These are phyloP conservation scores for Cladopsammia gracilis DNA, from an alignment of 64 coral and sea anemone species.

Conservation along the genomic window DNA sequence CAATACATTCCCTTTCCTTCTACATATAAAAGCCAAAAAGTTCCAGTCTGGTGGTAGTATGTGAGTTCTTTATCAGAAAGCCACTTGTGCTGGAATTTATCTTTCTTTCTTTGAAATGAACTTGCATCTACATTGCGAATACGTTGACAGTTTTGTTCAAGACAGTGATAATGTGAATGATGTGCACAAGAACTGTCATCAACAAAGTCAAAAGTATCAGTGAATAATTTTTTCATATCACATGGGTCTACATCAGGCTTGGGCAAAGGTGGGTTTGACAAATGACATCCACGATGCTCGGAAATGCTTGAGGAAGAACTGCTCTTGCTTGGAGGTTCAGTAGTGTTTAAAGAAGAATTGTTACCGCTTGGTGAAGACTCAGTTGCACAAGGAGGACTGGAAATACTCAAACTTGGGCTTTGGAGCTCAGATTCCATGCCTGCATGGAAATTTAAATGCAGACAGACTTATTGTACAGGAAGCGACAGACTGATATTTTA, in stretches of 20 bases:
- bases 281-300: background rate
- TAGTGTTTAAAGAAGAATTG: background rate
- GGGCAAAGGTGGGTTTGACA: background rate
- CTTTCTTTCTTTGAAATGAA: constrained; percentile 1
- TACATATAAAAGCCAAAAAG: no score
- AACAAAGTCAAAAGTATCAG: constrained; percentile 17
- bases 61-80: no score
- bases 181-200: constrained; percentile 4
- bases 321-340: no score
- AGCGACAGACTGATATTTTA: background rate
- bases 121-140: background rate
- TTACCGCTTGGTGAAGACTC: background rate
- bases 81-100: no score
- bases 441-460: constrained; percentile 5
- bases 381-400: background rate
- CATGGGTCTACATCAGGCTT: background rate
- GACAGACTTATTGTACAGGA: background rate
- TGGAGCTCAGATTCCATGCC: background rate
- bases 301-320: no score
- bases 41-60: no score
- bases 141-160: background rate
- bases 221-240: background rate
- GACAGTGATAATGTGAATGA: constrained; percentile 10
- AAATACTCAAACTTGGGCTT: background rate
- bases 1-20: constrained; percentile 9